Base-by-base conservation (phyloP, 2,113 vertebrate species). In the Planiliza haematocheilus region DNA sequence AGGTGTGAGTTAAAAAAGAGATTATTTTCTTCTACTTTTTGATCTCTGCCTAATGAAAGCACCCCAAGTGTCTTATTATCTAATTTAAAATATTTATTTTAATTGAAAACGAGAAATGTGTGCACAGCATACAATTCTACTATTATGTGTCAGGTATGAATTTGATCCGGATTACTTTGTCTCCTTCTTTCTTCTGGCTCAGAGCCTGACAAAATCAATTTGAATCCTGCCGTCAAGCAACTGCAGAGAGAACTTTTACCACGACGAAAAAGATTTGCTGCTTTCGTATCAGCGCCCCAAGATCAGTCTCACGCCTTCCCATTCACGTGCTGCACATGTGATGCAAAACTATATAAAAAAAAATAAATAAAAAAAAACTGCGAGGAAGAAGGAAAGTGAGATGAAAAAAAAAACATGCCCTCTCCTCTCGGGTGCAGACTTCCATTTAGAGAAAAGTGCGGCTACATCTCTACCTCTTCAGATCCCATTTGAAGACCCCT, bases 361-460 rank as follows among this genome's bases (percentile, higher is more conserved):
- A 57, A 10, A 1, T 46, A 37, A 24, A 46, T 43, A 49, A 13
- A 13, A 21, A 57, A 18, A 30, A 34, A 43, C 36, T 21, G 24
- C 24, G 17, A 7, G 16, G 49, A 56, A 59, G 42, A 65, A 42
- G 61, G 49, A 68, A 43, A 30, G 24, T 30, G 24, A 30, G 60
- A 4, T 13, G 20, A 55, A 12, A 20, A 18, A 12, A 48, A 56
- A 83, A 71, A 65, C 18, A 34, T 34, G 49, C 11, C 38, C 43
- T 53, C 61, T 56, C 16, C 51, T 72, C 77, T 79, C 45, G 66
- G 65, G 21, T 59, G 45, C 70, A 76, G 78, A 69, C 74, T 67
- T 88, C 69, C 70, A 79, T 86, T 87, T 70, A 59, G 69, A 86
- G 63, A 66, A 74, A 83, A 86, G 68, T 79, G 52, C 71, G 60